Evolutionary conservation across 2,113 vertebrate species (phyloP).

Genomic region (Furnarius figulus): DNA sequence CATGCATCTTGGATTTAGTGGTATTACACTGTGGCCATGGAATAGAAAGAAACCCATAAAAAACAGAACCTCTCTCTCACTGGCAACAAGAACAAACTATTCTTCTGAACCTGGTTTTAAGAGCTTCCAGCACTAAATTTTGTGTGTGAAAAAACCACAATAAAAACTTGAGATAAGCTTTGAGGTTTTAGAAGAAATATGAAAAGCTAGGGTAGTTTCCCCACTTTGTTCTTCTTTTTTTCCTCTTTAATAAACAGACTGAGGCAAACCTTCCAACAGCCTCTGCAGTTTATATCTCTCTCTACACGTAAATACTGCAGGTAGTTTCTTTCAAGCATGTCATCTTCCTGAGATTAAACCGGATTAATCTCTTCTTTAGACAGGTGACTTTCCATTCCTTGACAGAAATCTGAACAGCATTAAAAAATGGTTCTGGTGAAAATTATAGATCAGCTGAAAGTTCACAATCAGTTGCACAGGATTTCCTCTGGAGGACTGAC

Average conservation of each 20-base stretch:
- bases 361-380: slow-evolving; percentile 17
- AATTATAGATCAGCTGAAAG: slow-evolving; percentile 10
- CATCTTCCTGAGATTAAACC: not conserved
- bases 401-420: not conserved
- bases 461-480: not conserved
- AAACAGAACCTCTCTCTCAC: slow-evolving; percentile 1
- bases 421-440: not conserved
- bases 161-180: slow-evolving; percentile 36
- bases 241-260: not conserved
- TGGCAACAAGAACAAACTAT: not conserved
- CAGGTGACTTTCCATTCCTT: not conserved
- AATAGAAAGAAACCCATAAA: not conserved
- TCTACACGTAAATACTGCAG: not conserved
- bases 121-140: not conserved
- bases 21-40: not conserved
- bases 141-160: slow-evolving; percentile 40
- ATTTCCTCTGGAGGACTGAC: not conserved
- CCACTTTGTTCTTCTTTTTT: not conserved
- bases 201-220: slow-evolving; percentile 15
- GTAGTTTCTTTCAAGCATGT: not conserved
- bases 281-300: not conserved
- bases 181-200: slow-evolving; percentile 33
- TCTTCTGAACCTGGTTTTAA: not conserved
- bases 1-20: not conserved
- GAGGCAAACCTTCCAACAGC: slow-evolving; percentile 3